phyloP scores from a whole-genome alignment of 2,113 vertebrate species.

The Austrofundulus limnaeus region DNA sequence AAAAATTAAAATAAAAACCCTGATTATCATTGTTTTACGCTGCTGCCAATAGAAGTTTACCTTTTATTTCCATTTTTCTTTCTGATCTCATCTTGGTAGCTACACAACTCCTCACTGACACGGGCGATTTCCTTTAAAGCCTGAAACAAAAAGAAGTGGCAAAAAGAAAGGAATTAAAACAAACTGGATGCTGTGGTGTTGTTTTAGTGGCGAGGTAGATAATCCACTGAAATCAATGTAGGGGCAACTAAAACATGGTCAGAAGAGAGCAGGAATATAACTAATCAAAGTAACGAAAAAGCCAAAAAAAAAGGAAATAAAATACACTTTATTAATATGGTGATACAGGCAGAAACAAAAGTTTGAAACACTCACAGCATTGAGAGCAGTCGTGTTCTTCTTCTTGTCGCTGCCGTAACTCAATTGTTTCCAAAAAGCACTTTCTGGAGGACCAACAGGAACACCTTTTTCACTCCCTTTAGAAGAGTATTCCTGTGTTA shows the following conservation, averaged over 20 bases:
- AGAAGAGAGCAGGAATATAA: background rate
- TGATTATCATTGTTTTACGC: background rate
- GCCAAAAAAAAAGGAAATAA: too few relatives aligned
- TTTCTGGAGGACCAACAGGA: slow-evolving; percentile 13
- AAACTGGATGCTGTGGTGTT: background rate
- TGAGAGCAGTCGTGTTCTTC: slow-evolving; percentile 85
- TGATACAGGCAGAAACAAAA: background rate
- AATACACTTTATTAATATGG: too few relatives aligned
- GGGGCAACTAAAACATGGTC: background rate
- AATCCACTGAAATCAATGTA: slow-evolving; percentile 4
- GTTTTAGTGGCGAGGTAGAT: background rate
- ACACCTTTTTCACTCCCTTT: slow-evolving; percentile 23
- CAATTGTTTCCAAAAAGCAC: slow-evolving; percentile 42
- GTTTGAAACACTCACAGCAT: slow-evolving; percentile 84
- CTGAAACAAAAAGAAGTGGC: slow-evolving; percentile 69
- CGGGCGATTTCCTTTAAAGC: slow-evolving; percentile 95
- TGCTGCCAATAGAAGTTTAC: slow-evolving; percentile 66
- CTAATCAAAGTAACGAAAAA: background rate
- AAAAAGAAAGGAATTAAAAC: slow-evolving; percentile 26
- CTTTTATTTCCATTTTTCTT: slow-evolving; percentile 82
- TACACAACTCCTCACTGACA: slow-evolving; percentile 96
- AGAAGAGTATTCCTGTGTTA: slow-evolving; percentile 21
- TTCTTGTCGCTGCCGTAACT: slow-evolving; percentile 74
- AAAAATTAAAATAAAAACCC: background rate
- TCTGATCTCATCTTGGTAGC: slow-evolving; percentile 93